Base-by-base conservation (phyloP, 2,797 vertebrate genomes). In the Poliocrania exsul region DNA sequence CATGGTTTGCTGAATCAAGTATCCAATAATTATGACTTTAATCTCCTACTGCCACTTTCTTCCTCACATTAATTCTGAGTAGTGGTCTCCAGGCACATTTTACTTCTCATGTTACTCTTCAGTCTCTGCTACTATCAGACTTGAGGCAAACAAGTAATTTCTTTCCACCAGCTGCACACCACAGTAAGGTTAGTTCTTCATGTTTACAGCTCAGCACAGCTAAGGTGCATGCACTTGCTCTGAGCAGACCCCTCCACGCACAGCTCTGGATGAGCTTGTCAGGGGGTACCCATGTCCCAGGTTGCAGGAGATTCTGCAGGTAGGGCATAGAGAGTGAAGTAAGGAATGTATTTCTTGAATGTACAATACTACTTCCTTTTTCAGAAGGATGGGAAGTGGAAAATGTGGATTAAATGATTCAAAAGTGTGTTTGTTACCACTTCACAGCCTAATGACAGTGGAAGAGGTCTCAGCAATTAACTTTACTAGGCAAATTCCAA, bases 221-320 rank as follows among this genome's bases (percentile, higher is more conserved):
- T 51, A 7, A 62, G 42, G 15, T 46, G 61, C 29, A n/a, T 24
- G 29, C 61, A 24, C 29, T 62, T 44, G 38, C 60, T 56, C 57
- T 50, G 11, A 33, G 60, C 1, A 0, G 26, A 25, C 16, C 2
- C 9, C 12, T 78, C 16, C 17, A 13, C 50, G 15, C 13, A 10
- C 40, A 31, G 61, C 23, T 33, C 29, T 74, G 37, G 11, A 16
- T 35, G 37, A 65, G 25, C 26, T 74, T 70, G 17, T 51, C 12
- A 16, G 40, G 37, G 10, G 38, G 17, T 57, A 25, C 10, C 35
- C 10, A 3, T 65, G 77, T 16, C 37, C 19, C 35, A n/a, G 42
- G 7, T 16, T 60, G 2, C 7, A 25, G 28, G 10, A 9, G 2
- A 8, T 56, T 79, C 50, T 67, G 35, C 6, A 19, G 18, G 1